A percentile compares a stretch with the other conserved stretches of the same genome.
Evolutionary conservation across 2,888 invertebrate species (phyloP).

Genomic region (Temnothorax rugatulus): DNA sequence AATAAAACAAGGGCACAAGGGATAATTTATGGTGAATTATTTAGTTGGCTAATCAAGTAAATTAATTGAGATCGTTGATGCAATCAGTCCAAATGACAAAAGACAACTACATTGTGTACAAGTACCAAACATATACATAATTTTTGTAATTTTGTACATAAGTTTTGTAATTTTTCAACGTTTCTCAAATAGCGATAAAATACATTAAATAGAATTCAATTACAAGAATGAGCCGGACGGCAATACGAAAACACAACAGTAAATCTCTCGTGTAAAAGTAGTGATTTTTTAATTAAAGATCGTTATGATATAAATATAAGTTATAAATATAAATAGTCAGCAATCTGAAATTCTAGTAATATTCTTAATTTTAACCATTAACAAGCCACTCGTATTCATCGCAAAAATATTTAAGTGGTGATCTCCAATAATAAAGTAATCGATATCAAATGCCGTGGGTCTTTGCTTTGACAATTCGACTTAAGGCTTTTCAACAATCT

Average conservation of each 20-base stretch:
- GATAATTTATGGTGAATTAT: neutral
- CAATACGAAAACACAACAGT: constrained; percentile 3
- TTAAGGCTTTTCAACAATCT: too few species aligned
- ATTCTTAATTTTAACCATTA: neutral
- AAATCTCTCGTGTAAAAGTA: neutral
- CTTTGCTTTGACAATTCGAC: too few species aligned
- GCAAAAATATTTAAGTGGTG: neutral
- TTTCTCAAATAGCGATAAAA: neutral
- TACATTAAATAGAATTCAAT: neutral
- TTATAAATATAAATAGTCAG: neutral
- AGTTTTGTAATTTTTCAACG: constrained; percentile 5
- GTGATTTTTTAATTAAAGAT: constrained; percentile 6
- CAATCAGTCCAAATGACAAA: neutral
- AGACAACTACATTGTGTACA: neutral
- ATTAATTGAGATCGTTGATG: neutral
- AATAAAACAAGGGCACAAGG: neutral
- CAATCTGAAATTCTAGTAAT: neutral
- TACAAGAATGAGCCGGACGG: neutral
- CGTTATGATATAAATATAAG: too few species aligned
- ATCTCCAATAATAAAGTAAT: constrained; percentile 40
- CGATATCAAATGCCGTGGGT: neutral
- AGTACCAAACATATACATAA: neutral
- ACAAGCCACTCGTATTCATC: neutral
- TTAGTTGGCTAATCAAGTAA: neutral
- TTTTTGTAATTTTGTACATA: neutral